Evolutionary conservation across 2,888 invertebrate genomes (phyloP).

Genomic region (Pyrgus malvae): DNA sequence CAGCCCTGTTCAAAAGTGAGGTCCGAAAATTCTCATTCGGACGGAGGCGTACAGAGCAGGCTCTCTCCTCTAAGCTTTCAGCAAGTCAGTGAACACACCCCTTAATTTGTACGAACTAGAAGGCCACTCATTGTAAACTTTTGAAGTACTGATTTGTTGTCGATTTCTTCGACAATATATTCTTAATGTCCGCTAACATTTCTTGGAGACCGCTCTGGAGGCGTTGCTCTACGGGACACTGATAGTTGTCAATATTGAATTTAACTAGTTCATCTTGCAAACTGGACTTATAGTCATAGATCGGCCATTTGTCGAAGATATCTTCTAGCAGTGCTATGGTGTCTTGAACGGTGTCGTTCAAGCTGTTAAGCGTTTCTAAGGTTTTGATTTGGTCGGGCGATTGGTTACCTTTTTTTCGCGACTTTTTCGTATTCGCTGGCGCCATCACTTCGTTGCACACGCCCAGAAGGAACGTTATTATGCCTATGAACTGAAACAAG

Average conservation of each 20-base stretch:
- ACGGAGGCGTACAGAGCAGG: too few species aligned
- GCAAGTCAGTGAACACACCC: slow-evolving; percentile 26
- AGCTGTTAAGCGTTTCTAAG: slow-evolving; percentile 50
- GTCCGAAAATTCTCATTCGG: too few species aligned
- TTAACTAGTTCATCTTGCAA: slow-evolving; percentile 63
- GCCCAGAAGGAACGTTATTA: slow-evolving; percentile 79
- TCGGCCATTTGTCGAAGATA: slow-evolving; percentile 68
- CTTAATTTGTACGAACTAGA: slow-evolving; percentile 27
- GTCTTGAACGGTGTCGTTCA: slow-evolving; percentile 58
- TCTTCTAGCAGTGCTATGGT: slow-evolving; percentile 62
- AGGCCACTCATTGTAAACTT: slow-evolving; percentile 60
- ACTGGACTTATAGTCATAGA: slow-evolving; percentile 49
- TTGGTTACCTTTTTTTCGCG: slow-evolving; percentile 79
- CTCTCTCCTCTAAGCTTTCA: too few species aligned
- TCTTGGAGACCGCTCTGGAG: slow-evolving; percentile 73
- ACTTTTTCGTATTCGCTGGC: slow-evolving; percentile 77
- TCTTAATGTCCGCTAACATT: slow-evolving; percentile 75
- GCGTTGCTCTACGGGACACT: slow-evolving; percentile 66
- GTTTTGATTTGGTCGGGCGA: slow-evolving; percentile 70
- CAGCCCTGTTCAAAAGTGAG: too few species aligned
- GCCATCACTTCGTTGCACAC: slow-evolving; percentile 77
- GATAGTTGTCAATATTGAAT: slow-evolving; percentile 56
- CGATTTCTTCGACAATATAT: slow-evolving; percentile 78
- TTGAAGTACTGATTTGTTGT: slow-evolving; percentile 81
- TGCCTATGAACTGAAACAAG: slow-evolving; percentile 77